Evolutionary conservation across 2,797 vertebrate genomes (phyloP), one percentile per base, ranked within the genome.

Genomic region (Anableps anableps): DNA sequence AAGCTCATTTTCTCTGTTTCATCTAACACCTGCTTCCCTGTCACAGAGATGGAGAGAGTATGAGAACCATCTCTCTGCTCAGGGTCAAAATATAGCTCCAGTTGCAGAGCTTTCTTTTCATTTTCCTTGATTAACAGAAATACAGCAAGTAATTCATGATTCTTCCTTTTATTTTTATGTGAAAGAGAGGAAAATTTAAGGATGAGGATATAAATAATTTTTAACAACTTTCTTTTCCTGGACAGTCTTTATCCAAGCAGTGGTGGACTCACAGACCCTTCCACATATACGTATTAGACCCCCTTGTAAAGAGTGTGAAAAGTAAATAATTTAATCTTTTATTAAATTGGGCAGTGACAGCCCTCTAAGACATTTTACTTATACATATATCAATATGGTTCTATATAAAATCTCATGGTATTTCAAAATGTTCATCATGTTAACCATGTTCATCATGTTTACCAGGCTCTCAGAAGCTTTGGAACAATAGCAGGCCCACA

Each of bases 1-100:
- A 77, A 89, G 83, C 89, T 91, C 88, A 91, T 93, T 90, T 85
- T 78, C 88, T 87, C 71, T 51, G 53, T 87, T 90, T 86, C 89
- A 87, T 82, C 88, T 50, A 87, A 87, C 93, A 95, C 91, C 93
- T 94, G 91, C 89, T 85, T 80, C 89, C 84, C 86, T 80, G 86
- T 83, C 85, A 75, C 81, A 13, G 82, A 86, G 85, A 78, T 66
- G 68, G 78, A 78, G 83, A 79, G 74, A 43, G 74, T 47, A 76
- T 4, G 68, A 83, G 55, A 83, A 74, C 76, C 51, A 36, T 75
- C 41, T 64, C 72, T 58, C 74, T 62, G 80, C 14, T 64, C 38
- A 84, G 83, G 80, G 60, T 83, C 29, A 75, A 74, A 86, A 79
- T 77, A 74, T 50, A 38, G 26, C 43, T 21, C 19, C 53, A 71